phyloP scores from a whole-genome alignment of 2,888 invertebrate species.

The Acleris holmiana region DNA sequence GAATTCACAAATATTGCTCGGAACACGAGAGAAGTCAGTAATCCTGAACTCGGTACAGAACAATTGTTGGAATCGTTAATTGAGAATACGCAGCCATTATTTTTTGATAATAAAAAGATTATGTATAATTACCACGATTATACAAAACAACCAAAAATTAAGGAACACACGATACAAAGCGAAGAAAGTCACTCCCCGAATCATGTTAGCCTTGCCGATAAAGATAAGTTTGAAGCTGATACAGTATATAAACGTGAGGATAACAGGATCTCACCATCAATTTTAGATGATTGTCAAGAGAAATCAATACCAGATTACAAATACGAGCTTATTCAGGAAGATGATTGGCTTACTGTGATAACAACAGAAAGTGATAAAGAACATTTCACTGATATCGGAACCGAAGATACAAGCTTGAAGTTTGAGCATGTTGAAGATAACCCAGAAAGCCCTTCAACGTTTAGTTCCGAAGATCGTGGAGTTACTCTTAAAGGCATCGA shows the following conservation, averaged over 20 bases:
- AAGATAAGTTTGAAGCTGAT: no score
- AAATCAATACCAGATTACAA: conserved; percentile 19
- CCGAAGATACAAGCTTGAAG: neutral
- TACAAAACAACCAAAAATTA: conserved; percentile 12
- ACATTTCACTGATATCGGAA: neutral
- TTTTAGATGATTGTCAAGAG: neutral
- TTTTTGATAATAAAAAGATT: conserved; percentile 28
- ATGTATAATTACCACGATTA: conserved; percentile 30
- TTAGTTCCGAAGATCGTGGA: conserved; percentile 38
- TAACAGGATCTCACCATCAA: neutral
- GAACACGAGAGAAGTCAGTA: neutral
- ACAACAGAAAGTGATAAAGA: conserved; percentile 16
- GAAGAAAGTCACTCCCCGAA: neutral
- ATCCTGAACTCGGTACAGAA: neutral
- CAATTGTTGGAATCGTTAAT: neutral
- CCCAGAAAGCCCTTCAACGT: conserved; percentile 8
- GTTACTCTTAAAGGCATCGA: conserved; percentile 58
- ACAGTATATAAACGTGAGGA: neutral
- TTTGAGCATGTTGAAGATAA: conserved; percentile 5
- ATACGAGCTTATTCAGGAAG: conserved; percentile 33
- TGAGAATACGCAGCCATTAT: neutral
- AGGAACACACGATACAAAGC: neutral
- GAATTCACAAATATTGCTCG: conserved; percentile 1
- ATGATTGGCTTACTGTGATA: conserved; percentile 32
- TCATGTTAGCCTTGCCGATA: no score